Percentiles rank a stretch among this genome's conserved stretches.
phyloP scores from a whole-genome alignment of 2,113 vertebrate species.

The Meleagris gallopavo region DNA sequence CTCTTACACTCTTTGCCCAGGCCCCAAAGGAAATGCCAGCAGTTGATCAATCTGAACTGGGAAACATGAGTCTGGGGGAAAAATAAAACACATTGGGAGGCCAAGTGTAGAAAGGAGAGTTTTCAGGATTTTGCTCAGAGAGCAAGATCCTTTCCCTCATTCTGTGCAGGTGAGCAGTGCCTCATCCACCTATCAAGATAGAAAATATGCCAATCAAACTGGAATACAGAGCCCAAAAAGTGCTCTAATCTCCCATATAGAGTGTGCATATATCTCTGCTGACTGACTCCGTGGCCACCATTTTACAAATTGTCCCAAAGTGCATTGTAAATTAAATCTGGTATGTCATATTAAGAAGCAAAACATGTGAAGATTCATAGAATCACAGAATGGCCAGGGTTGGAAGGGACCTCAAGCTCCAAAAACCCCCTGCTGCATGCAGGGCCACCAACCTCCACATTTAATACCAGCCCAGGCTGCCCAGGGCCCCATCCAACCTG shows the following conservation, averaged over 20 bases:
- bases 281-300: neutral
- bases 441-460: too few species aligned
- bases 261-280: neutral
- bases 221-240: neutral
- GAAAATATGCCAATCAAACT: neutral
- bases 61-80: neutral
- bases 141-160: neutral
- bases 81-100: neutral
- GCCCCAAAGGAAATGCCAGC: neutral
- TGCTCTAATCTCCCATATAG: neutral
- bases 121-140: neutral
- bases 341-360: neutral
- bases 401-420: too few species aligned
- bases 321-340: neutral
- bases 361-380: neutral
- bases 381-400: too few species aligned
- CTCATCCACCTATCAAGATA: neutral
- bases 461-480: too few species aligned
- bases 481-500: too few species aligned
- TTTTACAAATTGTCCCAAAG: too few species aligned
- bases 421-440: too few species aligned
- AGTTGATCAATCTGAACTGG: accelerated
- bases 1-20: accelerated
- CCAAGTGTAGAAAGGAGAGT: accelerated
- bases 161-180: neutral